A percentile compares a stretch with the other conserved stretches of the same genome.
Evolutionary conservation across 2,888 invertebrate species (phyloP).

Genomic region (Parapristionchus giblindavisi): DNA sequence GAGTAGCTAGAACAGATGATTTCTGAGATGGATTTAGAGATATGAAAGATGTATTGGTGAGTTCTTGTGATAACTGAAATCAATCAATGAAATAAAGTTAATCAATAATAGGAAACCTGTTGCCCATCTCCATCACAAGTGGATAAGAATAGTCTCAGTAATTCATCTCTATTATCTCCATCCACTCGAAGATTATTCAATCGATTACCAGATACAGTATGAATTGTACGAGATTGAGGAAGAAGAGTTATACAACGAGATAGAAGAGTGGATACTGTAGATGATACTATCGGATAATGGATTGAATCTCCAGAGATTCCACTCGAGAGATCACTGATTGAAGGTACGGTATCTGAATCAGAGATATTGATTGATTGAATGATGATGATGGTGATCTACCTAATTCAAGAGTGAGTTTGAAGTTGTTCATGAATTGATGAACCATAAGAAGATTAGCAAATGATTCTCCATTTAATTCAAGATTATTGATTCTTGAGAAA

Average conservation of each 20-base stretch:
- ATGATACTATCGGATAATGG: not conserved
- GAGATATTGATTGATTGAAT: constrained; percentile 43
- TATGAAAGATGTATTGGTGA: constrained; percentile 6
- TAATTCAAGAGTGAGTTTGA: constrained; percentile 91
- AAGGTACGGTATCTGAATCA: constrained; percentile 88
- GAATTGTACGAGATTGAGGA: not conserved
- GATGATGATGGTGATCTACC: constrained; percentile 76
- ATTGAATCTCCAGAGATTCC: constrained; percentile 69
- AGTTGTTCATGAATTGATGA: constrained; percentile 95
- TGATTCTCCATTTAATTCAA: constrained; percentile 85
- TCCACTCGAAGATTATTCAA: constrained; percentile 5
- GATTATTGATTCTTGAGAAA: constrained; percentile 81
- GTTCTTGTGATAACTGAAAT: constrained; percentile 6
- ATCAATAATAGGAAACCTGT: not conserved
- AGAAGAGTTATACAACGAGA: constrained; percentile 30
- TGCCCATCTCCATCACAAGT: constrained; percentile 23
- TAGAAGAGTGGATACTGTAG: constrained; percentile 16
- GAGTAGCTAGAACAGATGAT: constrained; percentile 10
- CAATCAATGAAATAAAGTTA: not conserved
- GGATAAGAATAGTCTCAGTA: constrained; percentile 25
- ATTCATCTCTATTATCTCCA: constrained; percentile 19
- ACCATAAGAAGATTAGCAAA: constrained; percentile 92
- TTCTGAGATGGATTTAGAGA: constrained; percentile 19
- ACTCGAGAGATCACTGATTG: constrained; percentile 76
- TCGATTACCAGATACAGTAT: not conserved